Evolutionary conservation across 1,140 invertebrate species (phyloP).

Genomic region (Galleria mellonella): DNA sequence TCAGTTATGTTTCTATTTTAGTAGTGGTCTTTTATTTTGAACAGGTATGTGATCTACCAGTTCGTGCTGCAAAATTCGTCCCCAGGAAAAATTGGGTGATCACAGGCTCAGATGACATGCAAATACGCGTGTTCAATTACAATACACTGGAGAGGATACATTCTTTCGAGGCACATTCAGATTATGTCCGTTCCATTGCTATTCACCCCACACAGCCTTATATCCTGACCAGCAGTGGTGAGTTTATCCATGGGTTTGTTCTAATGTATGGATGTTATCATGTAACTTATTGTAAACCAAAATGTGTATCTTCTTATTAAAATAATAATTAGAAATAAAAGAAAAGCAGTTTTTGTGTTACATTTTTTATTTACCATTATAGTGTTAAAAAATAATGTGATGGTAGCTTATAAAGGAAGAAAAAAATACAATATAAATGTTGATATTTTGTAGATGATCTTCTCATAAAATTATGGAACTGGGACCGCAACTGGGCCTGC

Average conservation of each 20-base stretch:
- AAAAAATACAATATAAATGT: too few relatives aligned
- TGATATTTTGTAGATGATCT: slow-evolving; percentile 90
- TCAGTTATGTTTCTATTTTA: too few relatives aligned
- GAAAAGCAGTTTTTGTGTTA: too few relatives aligned
- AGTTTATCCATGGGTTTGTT: slow-evolving; percentile 32
- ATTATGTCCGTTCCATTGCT: slow-evolving; percentile 97
- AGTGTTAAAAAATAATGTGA: too few relatives aligned
- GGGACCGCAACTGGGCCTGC: slow-evolving; percentile 98
- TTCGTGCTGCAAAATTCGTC: slow-evolving; percentile 96
- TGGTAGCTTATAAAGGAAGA: too few relatives aligned
- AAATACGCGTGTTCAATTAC: slow-evolving; percentile 98
- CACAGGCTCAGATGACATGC: slow-evolving; percentile 97
- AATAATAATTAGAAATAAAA: too few relatives aligned
- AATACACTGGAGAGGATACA: slow-evolving; percentile 98
- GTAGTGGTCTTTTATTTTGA: background rate
- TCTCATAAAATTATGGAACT: slow-evolving; percentile 99
- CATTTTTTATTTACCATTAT: too few relatives aligned
- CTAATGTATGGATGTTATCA: too few relatives aligned
- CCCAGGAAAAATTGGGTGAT: slow-evolving; percentile 99
- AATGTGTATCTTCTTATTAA: too few relatives aligned
- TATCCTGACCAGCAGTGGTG: slow-evolving; percentile 96
- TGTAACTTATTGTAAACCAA: too few relatives aligned
- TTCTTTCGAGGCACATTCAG: slow-evolving; percentile 98
- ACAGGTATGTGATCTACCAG: slow-evolving; percentile 95
- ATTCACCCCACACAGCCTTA: slow-evolving; percentile 98